Evolutionary conservation across 2,888 invertebrate species (phyloP).

Genomic region (Teleiodes luculella): DNA sequence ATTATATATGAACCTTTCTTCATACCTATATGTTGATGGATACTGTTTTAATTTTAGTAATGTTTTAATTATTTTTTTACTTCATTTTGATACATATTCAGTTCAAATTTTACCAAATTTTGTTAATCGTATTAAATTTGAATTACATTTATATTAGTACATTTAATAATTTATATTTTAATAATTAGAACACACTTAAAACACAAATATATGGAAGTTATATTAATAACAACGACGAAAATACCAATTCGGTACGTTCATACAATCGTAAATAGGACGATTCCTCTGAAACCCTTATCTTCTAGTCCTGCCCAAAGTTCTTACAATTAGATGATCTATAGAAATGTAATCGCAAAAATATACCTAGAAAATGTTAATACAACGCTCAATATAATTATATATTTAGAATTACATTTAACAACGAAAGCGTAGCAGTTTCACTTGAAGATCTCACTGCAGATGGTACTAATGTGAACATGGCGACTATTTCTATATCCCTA

Average conservation of each 20-base stretch:
- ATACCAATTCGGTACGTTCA: slow-evolving; percentile 48
- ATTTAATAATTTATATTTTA: slow-evolving; percentile 39
- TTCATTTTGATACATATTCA: slow-evolving; percentile 26
- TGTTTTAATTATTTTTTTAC: slow-evolving; percentile 17
- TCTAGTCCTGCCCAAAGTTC: slow-evolving; percentile 47
- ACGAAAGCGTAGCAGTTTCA: slow-evolving; percentile 59
- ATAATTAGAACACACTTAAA: slow-evolving; percentile 57
- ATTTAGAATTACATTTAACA: slow-evolving; percentile 66
- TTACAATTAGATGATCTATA: slow-evolving; percentile 39
- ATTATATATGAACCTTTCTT: no score
- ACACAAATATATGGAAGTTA: slow-evolving; percentile 52
- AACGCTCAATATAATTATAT: slow-evolving; percentile 55
- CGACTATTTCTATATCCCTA: slow-evolving; percentile 45
- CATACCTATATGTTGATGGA: no score
- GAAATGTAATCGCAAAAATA: slow-evolving; percentile 55
- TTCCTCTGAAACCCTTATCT: slow-evolving; percentile 37
- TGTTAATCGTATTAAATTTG: slow-evolving; percentile 36
- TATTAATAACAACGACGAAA: slow-evolving; percentile 67
- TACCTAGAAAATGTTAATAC: slow-evolving; percentile 56
- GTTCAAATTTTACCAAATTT: slow-evolving; percentile 25
- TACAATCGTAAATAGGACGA: slow-evolving; percentile 42
- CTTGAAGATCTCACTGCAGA: slow-evolving; percentile 39
- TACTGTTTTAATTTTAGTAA: slow-evolving; percentile 22
- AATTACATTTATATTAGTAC: slow-evolving; percentile 41
- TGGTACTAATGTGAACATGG: slow-evolving; percentile 41